Base-by-base conservation (phyloP, 2,113 vertebrate genomes). In the Zosterops japonicus region DNA sequence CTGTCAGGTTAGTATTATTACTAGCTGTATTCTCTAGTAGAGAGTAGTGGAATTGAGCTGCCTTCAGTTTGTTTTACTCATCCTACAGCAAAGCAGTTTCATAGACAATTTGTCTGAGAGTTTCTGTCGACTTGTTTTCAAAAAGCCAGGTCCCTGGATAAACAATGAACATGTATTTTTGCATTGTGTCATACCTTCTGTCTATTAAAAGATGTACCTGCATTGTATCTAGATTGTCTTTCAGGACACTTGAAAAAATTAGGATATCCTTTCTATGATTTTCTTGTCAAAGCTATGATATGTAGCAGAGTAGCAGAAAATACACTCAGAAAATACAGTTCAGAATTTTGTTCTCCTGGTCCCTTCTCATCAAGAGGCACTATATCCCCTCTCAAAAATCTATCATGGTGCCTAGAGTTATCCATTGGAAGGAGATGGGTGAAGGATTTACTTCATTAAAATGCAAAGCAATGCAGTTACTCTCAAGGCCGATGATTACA, bases 401-500 rank as follows among this genome's bases (percentile, higher is more conserved):
- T 84, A 6, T 44, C 27, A 11, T 27, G 35, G 33, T 93, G 52
- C 44, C 29, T 52, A n/a, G 41, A 31, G 41, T 78, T 81, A 75
- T 23, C 47, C 19, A 13, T 39, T 56, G 41, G 21, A 76, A 78
- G 64, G 35, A 89, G 52, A 41, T 11, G 47, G 13, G 57, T 44
- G 65, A 87, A 89, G 57, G 92, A 56, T 75, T 91, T 53, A 33
- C 69, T 79, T 95, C 31, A 79, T 91, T 76, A 72, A 85, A 85
- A 85, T 87, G 68, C 67, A 36, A 20, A 61, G 85, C 88, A 90
- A 69, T 86, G 47, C 64, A 72, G n/a, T 86, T 83, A 60, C 17
- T 89, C 31, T 79, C 41, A 39, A 91, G 77, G 19, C 20, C 85
- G 67, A 52, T 87, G 56, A 63, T 80, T 87, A 25, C 24, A 56